Percentiles rank a stretch among this genome's conserved stretches.
Evolutionary conservation across 2,888 invertebrate species (phyloP).

Genomic region (Ametastegia equiseti): DNA sequence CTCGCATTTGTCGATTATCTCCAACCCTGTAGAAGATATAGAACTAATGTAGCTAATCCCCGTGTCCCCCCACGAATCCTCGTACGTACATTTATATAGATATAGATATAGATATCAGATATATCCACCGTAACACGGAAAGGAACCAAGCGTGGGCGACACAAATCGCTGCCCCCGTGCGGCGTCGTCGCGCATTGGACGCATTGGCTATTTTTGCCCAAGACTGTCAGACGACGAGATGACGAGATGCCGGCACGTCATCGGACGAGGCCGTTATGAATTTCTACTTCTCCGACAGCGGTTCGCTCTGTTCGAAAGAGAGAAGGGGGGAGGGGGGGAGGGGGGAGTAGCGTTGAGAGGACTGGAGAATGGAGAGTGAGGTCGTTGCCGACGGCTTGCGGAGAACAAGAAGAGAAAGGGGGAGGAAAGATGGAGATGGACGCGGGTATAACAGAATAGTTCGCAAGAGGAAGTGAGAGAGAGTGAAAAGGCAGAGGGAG

Average conservation of each 20-base stretch:
- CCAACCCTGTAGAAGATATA: too few relatives aligned
- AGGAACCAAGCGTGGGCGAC: conserved; percentile 13
- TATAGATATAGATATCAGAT: background rate
- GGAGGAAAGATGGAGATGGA: conserved; percentile 58
- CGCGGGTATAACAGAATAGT: conserved; percentile 49
- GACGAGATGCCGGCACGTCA: conserved; percentile 62
- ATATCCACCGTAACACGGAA: background rate
- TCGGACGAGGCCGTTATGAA: conserved; percentile 64
- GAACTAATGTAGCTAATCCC: background rate
- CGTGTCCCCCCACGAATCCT: too few relatives aligned
- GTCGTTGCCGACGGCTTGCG: conserved; percentile 77
- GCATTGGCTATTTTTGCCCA: conserved; percentile 46
- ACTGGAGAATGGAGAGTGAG: conserved; percentile 78
- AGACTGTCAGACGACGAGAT: conserved; percentile 59
- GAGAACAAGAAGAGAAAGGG: too few relatives aligned
- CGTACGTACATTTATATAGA: too few relatives aligned
- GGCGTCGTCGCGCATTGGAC: too few relatives aligned
- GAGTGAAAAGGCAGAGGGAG: too few relatives aligned
- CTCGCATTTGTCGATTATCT: conserved; percentile 3
- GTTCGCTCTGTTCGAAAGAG: conserved; percentile 74
- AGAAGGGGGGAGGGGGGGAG: conserved; percentile 63
- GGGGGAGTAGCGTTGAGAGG: conserved; percentile 77
- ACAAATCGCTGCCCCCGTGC: background rate
- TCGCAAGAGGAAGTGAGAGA: conserved; percentile 48
- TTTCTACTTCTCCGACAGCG: conserved; percentile 75